Percentiles rank a stretch among this genome's conserved stretches.
Conservation (phyloP, 1,140 invertebrate species). For the Neodiprion lecontei region DNA sequence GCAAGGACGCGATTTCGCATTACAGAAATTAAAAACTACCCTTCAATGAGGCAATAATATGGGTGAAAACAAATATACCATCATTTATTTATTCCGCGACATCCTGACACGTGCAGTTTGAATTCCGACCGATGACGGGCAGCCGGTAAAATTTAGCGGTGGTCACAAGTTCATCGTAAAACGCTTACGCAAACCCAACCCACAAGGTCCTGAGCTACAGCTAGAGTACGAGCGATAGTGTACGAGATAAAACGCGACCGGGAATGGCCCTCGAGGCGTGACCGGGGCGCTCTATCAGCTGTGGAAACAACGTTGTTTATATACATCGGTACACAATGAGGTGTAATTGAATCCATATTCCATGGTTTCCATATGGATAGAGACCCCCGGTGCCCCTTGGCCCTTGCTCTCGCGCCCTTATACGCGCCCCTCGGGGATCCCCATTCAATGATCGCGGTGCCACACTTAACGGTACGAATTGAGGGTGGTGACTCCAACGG, state of each 20-base stretch:
- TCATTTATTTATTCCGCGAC: no score
- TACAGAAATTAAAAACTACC: no score
- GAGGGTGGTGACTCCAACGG: conserved; percentile 32
- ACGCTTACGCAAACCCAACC: no score
- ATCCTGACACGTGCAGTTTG: no score
- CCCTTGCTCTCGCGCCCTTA: background rate
- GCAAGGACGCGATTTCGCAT: no score
- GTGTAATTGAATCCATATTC: conserved; percentile 59
- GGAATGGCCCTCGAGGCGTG: background rate
- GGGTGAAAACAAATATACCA: no score
- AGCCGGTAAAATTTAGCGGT: no score
- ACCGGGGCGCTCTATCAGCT: conserved; percentile 45
- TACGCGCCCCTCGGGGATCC: background rate
- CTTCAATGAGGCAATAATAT: no score
- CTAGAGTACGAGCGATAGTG: background rate
- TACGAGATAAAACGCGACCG: background rate
- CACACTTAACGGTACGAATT: conserved; percentile 47
- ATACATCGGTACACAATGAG: conserved; percentile 55
- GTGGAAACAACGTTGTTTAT: conserved; percentile 59
- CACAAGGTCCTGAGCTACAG: no score
- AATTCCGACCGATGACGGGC: no score
- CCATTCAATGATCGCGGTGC: conserved; percentile 25
- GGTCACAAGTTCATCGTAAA: no score
- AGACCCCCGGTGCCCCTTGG: conserved; percentile 11
- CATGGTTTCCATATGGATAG: conserved; percentile 4